Conservation (phyloP, 2,888 invertebrate species). For the Escarpia spicata region DNA sequence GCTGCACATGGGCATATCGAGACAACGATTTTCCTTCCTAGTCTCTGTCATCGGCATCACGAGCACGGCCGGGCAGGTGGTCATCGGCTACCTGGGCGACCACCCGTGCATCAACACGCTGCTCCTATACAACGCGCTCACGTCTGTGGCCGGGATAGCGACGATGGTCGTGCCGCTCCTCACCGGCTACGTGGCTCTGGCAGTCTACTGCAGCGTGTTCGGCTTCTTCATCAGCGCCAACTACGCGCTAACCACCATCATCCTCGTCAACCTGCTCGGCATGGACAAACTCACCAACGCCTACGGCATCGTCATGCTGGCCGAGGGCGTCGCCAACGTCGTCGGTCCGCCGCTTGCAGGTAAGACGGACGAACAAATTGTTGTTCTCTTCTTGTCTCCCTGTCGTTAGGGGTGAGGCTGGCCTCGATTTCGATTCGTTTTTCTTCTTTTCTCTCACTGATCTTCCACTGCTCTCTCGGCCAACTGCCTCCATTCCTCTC, state of each 20-base stretch:
- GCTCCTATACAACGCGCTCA: conserved; percentile 83
- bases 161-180: conserved; percentile 56
- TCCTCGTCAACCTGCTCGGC: conserved; percentile 88
- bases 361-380: conserved; percentile 57
- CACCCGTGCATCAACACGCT: conserved; percentile 82
- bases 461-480: too few relatives aligned
- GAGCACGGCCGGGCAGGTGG: conserved; percentile 80
- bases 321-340: conserved; percentile 89
- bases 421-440: too few relatives aligned
- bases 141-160: conserved; percentile 68
- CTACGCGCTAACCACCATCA: conserved; percentile 89
- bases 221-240: conserved; percentile 92
- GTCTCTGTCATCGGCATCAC: conserved; percentile 81
- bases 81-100: conserved; percentile 90
- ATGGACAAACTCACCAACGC: conserved; percentile 90
- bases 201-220: conserved; percentile 68
- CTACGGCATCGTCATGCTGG: conserved; percentile 85
- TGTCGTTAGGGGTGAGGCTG: too few relatives aligned
- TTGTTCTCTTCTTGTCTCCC: too few relatives aligned
- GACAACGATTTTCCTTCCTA: conserved; percentile 72
- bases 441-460: too few relatives aligned
- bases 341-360: conserved; percentile 91
- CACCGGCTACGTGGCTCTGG: conserved; percentile 47
- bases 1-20: conserved; percentile 70
- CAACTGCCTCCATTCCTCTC: too few relatives aligned